Base-by-base conservation (phyloP, 2,797 vertebrate species). In the Nothura maculosa region DNA sequence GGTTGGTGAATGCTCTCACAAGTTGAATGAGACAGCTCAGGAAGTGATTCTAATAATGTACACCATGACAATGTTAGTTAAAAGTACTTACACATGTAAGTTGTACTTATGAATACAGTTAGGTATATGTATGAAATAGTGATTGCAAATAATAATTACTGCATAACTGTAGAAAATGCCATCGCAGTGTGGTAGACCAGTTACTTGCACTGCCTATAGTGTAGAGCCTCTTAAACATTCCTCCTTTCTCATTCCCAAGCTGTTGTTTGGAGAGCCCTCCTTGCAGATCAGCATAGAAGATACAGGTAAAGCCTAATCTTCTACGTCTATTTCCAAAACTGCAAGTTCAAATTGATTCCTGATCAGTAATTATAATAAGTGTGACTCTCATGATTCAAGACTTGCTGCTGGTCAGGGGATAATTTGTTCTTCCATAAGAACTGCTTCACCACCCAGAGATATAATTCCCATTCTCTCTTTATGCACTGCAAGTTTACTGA, bases 1-100 rank as follows among this genome's bases (percentile, higher is more conserved):
- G 57, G 19, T 14, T 85, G 6, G 10, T 43, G 20, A 13, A 45
- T 78, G 17, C 25, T 60, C 8, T 66, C 20, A 25, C 22, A n/a
- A 27, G 52, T 67, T 28, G 87, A 89, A 85, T 3, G 36, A 2
- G 9, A 6, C 50, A 66, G 15, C 12, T 78, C 32, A 28, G 25
- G 25, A 70, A 70, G 6, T 21, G 24, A 43, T 55, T 77, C 32
- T 77, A 27, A 34, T 9, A 27, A 58, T 38, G 18, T 19, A 63
- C 14, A 28, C 4, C 14, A 36, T 0, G 0, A 54, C 30, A 85
- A 16, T 6, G 15, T 50, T 50, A 58, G 38, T 45, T 66, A 30
- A 62, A 52, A 84, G 2, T 12, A 83, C 21, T 54, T 83, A 8
- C 3, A n/a, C 76, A 60, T 66, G 43, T 15, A 45, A 68, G 22